phyloP scores from a whole-genome alignment of 2,113 vertebrate genomes.

The Neogale vison region DNA sequence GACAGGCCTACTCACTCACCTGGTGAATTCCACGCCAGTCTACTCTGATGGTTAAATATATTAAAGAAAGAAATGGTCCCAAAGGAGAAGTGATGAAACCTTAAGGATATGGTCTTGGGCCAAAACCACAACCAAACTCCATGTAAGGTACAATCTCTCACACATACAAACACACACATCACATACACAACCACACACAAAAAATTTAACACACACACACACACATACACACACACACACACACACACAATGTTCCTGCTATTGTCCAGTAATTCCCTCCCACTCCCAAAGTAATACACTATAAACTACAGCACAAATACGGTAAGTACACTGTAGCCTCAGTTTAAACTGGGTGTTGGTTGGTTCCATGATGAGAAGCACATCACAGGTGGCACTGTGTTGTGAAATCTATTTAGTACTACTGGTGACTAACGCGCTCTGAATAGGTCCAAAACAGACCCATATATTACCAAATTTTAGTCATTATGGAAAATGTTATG shows the following conservation, averaged over 20 bases:
- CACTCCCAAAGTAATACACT: slow-evolving; percentile 53
- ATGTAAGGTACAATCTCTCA: slow-evolving; percentile 60
- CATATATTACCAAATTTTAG: slow-evolving; percentile 50
- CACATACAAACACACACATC: slow-evolving; percentile 58
- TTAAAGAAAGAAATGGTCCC: slow-evolving; percentile 55
- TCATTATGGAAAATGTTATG: slow-evolving; percentile 36
- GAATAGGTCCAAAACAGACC: slow-evolving; percentile 56
- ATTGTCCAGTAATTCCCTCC: slow-evolving; percentile 38
- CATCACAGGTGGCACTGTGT: slow-evolving; percentile 57
- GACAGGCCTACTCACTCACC: slow-evolving; percentile 50
- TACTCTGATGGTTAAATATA: slow-evolving; percentile 53
- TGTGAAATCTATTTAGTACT: slow-evolving; percentile 46
- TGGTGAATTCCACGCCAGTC: slow-evolving; percentile 33
- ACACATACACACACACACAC: slow-evolving; percentile 47
- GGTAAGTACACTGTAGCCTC: slow-evolving; percentile 75
- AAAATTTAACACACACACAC: slow-evolving; percentile 39
- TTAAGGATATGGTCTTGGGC: slow-evolving; percentile 48
- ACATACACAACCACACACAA: slow-evolving; percentile 55
- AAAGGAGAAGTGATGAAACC: slow-evolving; percentile 28
- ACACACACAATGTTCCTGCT: slow-evolving; percentile 64
- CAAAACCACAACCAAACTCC: slow-evolving; percentile 68
- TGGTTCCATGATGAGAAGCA: slow-evolving; percentile 13
- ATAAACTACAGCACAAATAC: slow-evolving; percentile 34
- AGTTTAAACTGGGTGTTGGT: neutral
- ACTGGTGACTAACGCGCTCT: slow-evolving; percentile 20